A percentile compares a stretch with the other conserved stretches of the same genome.
Conservation (phyloP, 1,140 invertebrate species). For the Adelges cooleyi region DNA sequence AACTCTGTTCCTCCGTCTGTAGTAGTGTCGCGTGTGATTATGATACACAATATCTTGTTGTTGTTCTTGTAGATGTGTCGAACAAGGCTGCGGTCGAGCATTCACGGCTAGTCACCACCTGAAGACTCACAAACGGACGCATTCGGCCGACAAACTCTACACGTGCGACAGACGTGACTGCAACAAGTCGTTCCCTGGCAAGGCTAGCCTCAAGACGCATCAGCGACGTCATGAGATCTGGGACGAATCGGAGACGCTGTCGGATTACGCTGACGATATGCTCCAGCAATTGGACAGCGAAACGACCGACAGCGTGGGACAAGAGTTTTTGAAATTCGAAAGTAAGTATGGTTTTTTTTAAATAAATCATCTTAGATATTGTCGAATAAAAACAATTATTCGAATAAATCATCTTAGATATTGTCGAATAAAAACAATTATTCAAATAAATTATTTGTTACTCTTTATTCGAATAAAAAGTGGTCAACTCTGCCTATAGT, state of each 20-base stretch:
- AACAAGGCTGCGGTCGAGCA: slow-evolving; percentile 72
- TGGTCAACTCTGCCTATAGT: too few relatives aligned
- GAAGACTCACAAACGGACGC: slow-evolving; percentile 69
- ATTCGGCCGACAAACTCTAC: slow-evolving; percentile 37
- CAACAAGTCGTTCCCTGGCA: slow-evolving; percentile 29
- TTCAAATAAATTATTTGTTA: too few relatives aligned
- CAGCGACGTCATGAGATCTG: slow-evolving; percentile 26
- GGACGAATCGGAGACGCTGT: slow-evolving; percentile 12
- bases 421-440: too few relatives aligned
- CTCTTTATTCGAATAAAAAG: too few relatives aligned
- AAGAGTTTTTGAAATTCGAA: slow-evolving; percentile 4
- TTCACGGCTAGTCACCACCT: slow-evolving; percentile 90
- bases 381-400: too few relatives aligned
- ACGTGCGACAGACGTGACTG: slow-evolving; percentile 30
- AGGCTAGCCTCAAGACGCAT: slow-evolving; percentile 30
- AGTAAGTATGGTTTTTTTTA: too few relatives aligned
- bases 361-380: too few relatives aligned
- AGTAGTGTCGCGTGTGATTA: too few relatives aligned
- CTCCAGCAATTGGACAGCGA: slow-evolving; percentile 15
- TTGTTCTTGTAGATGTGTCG: slow-evolving; percentile 30
- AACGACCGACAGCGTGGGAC: not conserved
- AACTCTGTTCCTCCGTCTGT: too few relatives aligned
- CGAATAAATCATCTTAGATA: too few relatives aligned
- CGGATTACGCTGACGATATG: slow-evolving; percentile 6
- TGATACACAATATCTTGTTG: too few relatives aligned